phyloP scores from a whole-genome alignment of 2,113 vertebrate species.

The Pseudopodoces humilis region DNA sequence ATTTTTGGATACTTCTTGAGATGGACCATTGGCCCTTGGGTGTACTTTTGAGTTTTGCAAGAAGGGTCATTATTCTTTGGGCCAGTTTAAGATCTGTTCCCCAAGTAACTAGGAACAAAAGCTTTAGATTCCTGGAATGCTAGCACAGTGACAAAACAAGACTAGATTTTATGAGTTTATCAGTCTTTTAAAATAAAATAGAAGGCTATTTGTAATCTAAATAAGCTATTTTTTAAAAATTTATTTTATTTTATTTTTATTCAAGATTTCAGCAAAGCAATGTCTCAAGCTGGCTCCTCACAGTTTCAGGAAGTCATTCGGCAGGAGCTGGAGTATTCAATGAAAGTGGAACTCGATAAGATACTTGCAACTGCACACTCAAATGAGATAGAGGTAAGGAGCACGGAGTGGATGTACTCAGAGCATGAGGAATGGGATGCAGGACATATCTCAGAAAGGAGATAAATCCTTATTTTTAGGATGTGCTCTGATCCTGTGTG shows the following conservation, averaged over 20 bases:
- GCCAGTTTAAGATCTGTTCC: background rate
- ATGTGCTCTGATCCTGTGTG: background rate
- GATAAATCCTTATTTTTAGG: background rate
- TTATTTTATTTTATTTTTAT: background rate
- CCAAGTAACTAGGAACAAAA: background rate
- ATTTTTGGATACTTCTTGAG: background rate
- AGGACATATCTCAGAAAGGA: background rate
- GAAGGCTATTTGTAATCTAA: background rate
- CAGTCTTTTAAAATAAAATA: background rate
- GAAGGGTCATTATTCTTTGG: background rate
- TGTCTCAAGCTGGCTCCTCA: slow-evolving; percentile 81
- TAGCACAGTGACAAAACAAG: background rate
- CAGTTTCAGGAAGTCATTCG: slow-evolving; percentile 96
- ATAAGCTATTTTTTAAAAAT: background rate
- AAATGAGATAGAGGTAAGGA: slow-evolving; percentile 83
- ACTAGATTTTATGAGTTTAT: background rate
- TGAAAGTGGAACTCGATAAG: slow-evolving; percentile 90
- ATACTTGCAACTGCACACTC: slow-evolving; percentile 81
- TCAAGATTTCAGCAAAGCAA: slow-evolving; percentile 86
- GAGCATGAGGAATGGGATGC: background rate
- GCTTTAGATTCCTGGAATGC: background rate
- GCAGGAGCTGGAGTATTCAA: slow-evolving; percentile 92
- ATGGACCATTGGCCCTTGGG: background rate
- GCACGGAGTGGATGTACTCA: rapidly evolving
- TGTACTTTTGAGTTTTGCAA: background rate